phyloP scores from a whole-genome alignment of 1,140 invertebrate genomes.

The Halictus rubicundus region DNA sequence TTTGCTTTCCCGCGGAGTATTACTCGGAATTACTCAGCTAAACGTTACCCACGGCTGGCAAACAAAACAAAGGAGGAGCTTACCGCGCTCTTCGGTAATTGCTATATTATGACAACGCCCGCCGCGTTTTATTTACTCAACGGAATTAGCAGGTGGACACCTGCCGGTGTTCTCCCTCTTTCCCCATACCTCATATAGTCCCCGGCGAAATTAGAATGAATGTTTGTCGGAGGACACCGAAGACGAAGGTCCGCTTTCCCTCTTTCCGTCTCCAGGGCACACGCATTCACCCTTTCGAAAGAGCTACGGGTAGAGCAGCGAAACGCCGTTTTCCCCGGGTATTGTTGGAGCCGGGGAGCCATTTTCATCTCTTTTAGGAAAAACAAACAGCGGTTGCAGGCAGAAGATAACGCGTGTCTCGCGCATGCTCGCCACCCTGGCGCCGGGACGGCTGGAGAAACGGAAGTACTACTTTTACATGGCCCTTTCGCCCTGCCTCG shows the following conservation, averaged over 20 bases:
- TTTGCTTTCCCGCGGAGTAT: background rate
- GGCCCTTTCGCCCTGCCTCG: slow-evolving; percentile 45
- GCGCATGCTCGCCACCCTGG: slow-evolving; percentile 60
- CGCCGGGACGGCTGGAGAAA: slow-evolving; percentile 68
- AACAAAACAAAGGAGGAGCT: too few species aligned
- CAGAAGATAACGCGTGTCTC: slow-evolving; percentile 47
- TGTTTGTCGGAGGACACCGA: slow-evolving; percentile 55
- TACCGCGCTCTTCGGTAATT: background rate
- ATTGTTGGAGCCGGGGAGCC: slow-evolving; percentile 55
- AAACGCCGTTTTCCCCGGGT: slow-evolving; percentile 47
- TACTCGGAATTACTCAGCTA: background rate
- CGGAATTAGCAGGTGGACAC: slow-evolving; percentile 60
- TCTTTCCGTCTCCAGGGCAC: background rate
- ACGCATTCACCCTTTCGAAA: too few species aligned
- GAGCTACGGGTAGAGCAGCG: slow-evolving; percentile 8
- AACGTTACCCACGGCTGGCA: too few species aligned
- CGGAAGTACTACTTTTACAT: slow-evolving; percentile 75
- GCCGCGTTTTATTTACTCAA: slow-evolving; percentile 46
- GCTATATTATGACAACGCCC: slow-evolving; percentile 18
- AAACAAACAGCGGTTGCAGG: slow-evolving; percentile 60
- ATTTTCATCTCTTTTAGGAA: slow-evolving; percentile 67
- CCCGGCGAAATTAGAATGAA: slow-evolving; percentile 59
- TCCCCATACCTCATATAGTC: background rate
- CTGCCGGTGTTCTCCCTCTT: slow-evolving; percentile 24
- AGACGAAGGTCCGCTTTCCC: slow-evolving; percentile 16